A percentile compares a stretch with the other conserved stretches of the same genome.
Evolutionary conservation across 2,888 invertebrate genomes (phyloP).

Genomic region (Hecatera dysodea): DNA sequence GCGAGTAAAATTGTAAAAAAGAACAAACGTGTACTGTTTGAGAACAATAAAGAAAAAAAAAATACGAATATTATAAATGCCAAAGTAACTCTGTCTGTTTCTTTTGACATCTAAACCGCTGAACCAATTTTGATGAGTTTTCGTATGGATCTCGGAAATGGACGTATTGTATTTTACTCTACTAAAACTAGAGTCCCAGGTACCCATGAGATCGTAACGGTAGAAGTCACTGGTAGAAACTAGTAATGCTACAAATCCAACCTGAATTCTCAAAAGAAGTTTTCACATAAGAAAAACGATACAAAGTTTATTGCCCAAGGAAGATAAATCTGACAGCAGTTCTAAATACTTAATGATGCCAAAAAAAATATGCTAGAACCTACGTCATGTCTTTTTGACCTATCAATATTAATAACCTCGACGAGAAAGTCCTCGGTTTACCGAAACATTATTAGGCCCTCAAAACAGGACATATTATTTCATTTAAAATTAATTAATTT

Average conservation of each 20-base stretch:
- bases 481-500: conserved; percentile 64
- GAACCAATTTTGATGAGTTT: background rate
- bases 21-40: too few relatives aligned
- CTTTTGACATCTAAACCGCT: background rate
- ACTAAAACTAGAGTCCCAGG: too few relatives aligned
- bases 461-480: conserved; percentile 46
- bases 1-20: too few relatives aligned
- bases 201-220: too few relatives aligned
- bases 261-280: background rate
- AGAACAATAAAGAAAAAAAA: too few relatives aligned
- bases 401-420: conserved; percentile 32
- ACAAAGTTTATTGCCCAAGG: background rate
- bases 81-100: background rate
- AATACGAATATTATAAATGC: too few relatives aligned
- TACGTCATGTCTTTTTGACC: conserved; percentile 13
- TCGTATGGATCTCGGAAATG: background rate
- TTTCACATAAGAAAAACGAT: background rate
- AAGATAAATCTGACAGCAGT: background rate
- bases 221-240: too few relatives aligned
- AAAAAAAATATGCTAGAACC: background rate
- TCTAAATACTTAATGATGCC: background rate
- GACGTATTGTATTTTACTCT: background rate
- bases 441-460: conserved; percentile 33
- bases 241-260: background rate
- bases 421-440: conserved; percentile 11